These are phyloP conservation scores for Thaleichthys pacificus DNA, from an alignment of 2,797 vertebrate genomes.

Conservation along the genomic window DNA sequence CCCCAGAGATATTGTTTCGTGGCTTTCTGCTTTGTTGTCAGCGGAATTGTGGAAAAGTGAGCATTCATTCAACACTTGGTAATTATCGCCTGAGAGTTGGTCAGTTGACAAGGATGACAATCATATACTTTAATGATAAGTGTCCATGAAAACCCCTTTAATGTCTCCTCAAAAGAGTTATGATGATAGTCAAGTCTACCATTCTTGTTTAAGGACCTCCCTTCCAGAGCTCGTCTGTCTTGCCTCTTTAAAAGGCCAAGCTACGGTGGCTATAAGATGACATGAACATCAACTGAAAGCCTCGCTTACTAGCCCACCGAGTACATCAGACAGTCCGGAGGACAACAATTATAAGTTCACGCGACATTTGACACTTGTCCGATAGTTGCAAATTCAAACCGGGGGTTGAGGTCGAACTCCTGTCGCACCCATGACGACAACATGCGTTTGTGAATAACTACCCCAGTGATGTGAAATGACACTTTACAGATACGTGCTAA, in stretches of 20 bases:
- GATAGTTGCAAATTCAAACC: slow-evolving; percentile 42
- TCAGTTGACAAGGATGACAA: too few species aligned
- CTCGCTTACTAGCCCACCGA: slow-evolving; percentile 52
- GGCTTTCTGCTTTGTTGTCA: slow-evolving; percentile 3
- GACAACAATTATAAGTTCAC: slow-evolving; percentile 65
- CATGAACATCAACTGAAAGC: slow-evolving; percentile 65
- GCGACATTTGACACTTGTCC: slow-evolving; percentile 73
- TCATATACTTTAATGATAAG: too few species aligned
- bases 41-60: neutral
- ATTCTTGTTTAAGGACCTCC: too few species aligned
- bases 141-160: too few species aligned
- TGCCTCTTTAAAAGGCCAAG: slow-evolving; percentile 28
- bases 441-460: slow-evolving; percentile 75
- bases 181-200: too few species aligned
- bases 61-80: neutral
- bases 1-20: slow-evolving; percentile 9
- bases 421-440: slow-evolving; percentile 50
- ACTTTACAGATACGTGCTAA: slow-evolving; percentile 74
- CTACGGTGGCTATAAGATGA: slow-evolving; percentile 55
- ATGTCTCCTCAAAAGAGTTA: too few species aligned
- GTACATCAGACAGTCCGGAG: slow-evolving; percentile 53
- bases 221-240: neutral
- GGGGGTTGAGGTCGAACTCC: slow-evolving; percentile 17
- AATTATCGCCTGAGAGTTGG: neutral
- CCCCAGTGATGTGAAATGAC: slow-evolving; percentile 76